These are phyloP conservation scores for Hoplodrina blanda DNA, from an alignment of 2,888 invertebrate species.

Conservation along the genomic window DNA sequence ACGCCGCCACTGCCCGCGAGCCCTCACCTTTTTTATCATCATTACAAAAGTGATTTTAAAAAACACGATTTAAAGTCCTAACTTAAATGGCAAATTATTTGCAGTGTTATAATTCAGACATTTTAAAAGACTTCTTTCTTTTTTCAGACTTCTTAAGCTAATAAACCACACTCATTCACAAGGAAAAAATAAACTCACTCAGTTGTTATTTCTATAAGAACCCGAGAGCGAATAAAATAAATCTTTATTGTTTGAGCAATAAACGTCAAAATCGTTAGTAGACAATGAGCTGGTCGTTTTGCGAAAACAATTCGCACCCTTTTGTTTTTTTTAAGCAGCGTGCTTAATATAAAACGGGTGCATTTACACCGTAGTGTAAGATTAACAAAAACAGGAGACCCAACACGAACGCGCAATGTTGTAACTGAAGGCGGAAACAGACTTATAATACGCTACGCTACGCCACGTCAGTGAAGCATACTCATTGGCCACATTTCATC, in stretches of 20 bases:
- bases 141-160: background rate
- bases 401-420: too few species aligned
- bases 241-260: constrained; percentile 51
- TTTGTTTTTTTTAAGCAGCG: constrained; percentile 67
- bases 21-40: too few species aligned
- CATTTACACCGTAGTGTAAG: constrained; percentile 55
- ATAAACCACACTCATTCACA: constrained; percentile 32
- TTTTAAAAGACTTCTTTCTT: constrained; percentile 5
- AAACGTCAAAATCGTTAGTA: constrained; percentile 62
- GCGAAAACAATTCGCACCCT: constrained; percentile 70
- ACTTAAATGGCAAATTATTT: too few species aligned
- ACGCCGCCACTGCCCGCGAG: too few species aligned
- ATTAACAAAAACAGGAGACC: background rate
- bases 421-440: too few species aligned
- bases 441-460: too few species aligned
- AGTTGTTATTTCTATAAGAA: constrained; percentile 43
- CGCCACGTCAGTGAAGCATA: too few species aligned
- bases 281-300: constrained; percentile 61
- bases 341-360: constrained; percentile 61
- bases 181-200: constrained; percentile 29
- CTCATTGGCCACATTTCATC: too few species aligned
- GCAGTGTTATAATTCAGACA: background rate
- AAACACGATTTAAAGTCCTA: too few species aligned
- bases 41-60: too few species aligned
- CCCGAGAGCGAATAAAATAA: constrained; percentile 44